phyloP scores from a whole-genome alignment of 2,113 vertebrate genomes.

The Equus przewalskii region DNA sequence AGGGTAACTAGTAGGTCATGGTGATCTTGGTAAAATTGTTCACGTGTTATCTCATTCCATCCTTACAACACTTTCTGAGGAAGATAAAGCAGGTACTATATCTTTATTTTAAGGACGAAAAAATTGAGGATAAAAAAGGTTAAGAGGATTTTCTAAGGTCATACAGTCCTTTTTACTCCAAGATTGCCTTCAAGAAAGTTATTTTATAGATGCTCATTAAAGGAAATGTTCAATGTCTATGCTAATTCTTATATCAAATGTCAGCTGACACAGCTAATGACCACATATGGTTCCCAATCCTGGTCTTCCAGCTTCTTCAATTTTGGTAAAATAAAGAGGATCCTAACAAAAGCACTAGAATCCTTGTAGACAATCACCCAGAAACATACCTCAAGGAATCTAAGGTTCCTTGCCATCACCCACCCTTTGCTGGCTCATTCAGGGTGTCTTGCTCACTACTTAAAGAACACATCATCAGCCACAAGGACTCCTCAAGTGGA shows the following conservation, averaged over 20 bases:
- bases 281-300: background rate
- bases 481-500: background rate
- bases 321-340: slow-evolving; percentile 16
- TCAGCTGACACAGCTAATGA: background rate
- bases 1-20: background rate
- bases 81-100: background rate
- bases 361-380: background rate
- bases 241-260: background rate
- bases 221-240: background rate
- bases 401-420: background rate
- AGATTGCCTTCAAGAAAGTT: slow-evolving; percentile 6
- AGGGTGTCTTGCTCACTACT: background rate
- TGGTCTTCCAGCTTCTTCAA: slow-evolving; percentile 20
- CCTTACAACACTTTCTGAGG: background rate
- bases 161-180: background rate
- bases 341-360: slow-evolving; percentile 27
- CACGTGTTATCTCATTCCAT: background rate
- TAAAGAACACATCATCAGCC: slow-evolving; percentile 22
- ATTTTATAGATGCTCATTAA: background rate
- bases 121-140: slow-evolving; percentile 22
- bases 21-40: background rate
- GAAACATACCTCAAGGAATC: background rate
- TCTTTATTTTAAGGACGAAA: slow-evolving; percentile 27
- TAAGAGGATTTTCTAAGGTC: background rate
- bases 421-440: background rate